Percentiles rank a stretch among this genome's conserved stretches.
phyloP scores from a whole-genome alignment of 2,113 vertebrate genomes.

The Lanius collurio region DNA sequence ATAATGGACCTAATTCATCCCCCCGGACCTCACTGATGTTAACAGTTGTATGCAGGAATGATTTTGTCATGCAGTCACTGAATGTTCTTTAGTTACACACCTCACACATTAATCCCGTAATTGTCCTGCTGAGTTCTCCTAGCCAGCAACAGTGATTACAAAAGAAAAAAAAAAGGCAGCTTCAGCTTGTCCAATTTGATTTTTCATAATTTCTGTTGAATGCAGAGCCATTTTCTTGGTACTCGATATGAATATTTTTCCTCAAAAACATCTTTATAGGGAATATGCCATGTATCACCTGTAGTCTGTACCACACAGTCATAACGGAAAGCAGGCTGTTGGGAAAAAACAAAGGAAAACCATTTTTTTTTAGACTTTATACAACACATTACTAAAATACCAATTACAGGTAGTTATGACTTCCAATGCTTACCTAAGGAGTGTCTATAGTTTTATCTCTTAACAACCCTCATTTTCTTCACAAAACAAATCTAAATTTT shows the following conservation, averaged over 20 bases:
- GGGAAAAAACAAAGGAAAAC: conserved; percentile 4
- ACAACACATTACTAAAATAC: background rate
- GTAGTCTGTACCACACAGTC: conserved; percentile 90
- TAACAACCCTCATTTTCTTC: background rate
- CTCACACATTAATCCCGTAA: background rate
- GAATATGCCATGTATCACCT: conserved; percentile 88
- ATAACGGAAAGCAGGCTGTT: conserved; percentile 78
- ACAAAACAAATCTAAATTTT: background rate
- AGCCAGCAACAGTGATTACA: background rate
- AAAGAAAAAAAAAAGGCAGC: background rate
- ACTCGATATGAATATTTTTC: conserved; percentile 83
- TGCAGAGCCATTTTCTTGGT: conserved; percentile 91
- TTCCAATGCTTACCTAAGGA: background rate
- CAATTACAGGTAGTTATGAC: background rate
- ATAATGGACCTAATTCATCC: background rate
- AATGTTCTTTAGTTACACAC: background rate
- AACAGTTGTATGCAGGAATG: background rate
- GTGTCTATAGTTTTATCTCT: background rate
- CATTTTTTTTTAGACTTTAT: background rate
- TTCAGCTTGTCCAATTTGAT: background rate
- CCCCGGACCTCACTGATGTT: background rate
- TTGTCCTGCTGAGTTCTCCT: background rate
- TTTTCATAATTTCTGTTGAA: conserved; percentile 63
- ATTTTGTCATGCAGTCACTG: background rate
- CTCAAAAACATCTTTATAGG: conserved; percentile 82